Conservation (phyloP, 2,113 vertebrate species). For the Osmerus eperlanus region DNA sequence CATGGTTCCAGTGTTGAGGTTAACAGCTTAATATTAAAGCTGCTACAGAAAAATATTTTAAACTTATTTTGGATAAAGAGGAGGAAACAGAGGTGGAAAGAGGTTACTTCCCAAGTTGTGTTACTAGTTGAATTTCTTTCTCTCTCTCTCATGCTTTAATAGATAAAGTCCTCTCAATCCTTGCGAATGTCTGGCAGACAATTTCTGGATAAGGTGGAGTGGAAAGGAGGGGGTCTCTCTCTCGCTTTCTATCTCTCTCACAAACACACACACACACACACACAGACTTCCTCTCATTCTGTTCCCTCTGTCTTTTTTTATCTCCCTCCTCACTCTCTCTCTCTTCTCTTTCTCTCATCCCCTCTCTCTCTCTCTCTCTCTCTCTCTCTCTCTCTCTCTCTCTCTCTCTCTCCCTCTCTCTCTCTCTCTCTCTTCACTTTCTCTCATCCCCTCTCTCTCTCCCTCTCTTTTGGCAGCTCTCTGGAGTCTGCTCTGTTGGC, state of each 20-base stretch:
- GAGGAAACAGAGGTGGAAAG: conserved; percentile 17
- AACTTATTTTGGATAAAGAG: conserved; percentile 27
- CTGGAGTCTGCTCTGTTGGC: conserved; percentile 68
- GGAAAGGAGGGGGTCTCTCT: conserved; percentile 32
- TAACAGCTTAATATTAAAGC: background rate
- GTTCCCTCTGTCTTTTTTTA: conserved; percentile 26
- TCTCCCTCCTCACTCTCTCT: conserved; percentile 35
- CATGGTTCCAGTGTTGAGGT: background rate
- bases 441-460: conserved; percentile 25
- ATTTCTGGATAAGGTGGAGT: conserved; percentile 59
- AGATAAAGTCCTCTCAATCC: conserved; percentile 63
- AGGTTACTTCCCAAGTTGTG: conserved; percentile 42
- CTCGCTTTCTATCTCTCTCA: conserved; percentile 21
- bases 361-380: conserved; percentile 30
- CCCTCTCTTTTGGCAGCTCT: conserved; percentile 62
- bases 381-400: conserved; percentile 45
- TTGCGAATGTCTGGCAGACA: conserved; percentile 67
- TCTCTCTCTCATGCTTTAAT: conserved; percentile 38
- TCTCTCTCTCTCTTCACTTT: conserved; percentile 27
- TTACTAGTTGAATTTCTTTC: conserved; percentile 37
- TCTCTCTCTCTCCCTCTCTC: conserved; percentile 32
- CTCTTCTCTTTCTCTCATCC: conserved; percentile 16
- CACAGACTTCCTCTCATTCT: background rate
- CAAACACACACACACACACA: background rate
- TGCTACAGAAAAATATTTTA: conserved; percentile 20